These are phyloP conservation scores for Colaptes auratus DNA, from an alignment of 2,113 vertebrate genomes.

Conservation along the genomic window DNA sequence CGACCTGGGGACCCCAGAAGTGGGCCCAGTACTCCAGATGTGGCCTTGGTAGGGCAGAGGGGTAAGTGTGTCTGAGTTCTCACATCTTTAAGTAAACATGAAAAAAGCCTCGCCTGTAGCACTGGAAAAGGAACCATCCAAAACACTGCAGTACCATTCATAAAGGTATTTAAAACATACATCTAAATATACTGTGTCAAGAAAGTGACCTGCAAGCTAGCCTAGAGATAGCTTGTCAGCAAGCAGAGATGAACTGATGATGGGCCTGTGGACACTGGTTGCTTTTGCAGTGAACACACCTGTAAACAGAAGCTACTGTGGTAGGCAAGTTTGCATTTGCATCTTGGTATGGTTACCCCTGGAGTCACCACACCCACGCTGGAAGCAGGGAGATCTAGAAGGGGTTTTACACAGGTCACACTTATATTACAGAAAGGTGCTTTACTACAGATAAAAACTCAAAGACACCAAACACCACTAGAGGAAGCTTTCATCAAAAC, in stretches of 20 bases:
- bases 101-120: background rate
- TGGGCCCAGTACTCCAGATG: no score
- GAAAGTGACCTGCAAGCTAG: no score
- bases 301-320: background rate
- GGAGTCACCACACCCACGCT: background rate
- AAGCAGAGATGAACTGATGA: background rate
- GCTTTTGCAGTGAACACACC: background rate
- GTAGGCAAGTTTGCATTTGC: background rate
- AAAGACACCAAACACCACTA: background rate
- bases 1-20: no score
- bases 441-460: background rate
- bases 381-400: background rate
- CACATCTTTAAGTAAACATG: background rate
- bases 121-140: background rate
- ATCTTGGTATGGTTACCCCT: background rate
- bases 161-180: background rate
- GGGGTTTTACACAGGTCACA: background rate
- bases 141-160: background rate
- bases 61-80: background rate
- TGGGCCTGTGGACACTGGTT: background rate
- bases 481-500: background rate
- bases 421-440: fast-evolving
- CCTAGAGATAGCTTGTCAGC: background rate
- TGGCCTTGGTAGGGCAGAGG: no score
- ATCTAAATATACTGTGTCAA: background rate